phyloP scores from a whole-genome alignment of 2,797 vertebrate species.

The Uromys caudimaculatus region DNA sequence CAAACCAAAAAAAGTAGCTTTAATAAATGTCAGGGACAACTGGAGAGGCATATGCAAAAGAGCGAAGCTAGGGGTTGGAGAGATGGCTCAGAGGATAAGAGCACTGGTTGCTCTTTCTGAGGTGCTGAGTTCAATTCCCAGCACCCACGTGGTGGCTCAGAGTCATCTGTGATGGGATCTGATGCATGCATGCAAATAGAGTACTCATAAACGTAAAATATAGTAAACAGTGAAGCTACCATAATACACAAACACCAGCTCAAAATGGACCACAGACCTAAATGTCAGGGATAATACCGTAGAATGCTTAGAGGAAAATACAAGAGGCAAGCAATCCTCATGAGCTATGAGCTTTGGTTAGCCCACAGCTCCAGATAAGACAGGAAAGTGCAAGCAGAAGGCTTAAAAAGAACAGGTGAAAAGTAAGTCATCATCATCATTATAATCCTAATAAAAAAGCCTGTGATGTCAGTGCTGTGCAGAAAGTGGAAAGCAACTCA shows the following conservation, averaged over 20 bases:
- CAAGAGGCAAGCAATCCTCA: not conserved
- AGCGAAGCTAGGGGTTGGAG: not conserved
- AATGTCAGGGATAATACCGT: not conserved
- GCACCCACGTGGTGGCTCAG: not conserved
- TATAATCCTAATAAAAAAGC: not conserved
- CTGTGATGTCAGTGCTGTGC: not conserved
- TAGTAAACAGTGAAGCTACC: not conserved
- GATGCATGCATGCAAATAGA: not conserved
- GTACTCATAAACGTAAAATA: not conserved
- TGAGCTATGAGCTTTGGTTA: not conserved
- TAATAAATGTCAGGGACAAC: not conserved
- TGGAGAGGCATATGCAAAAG: not conserved
- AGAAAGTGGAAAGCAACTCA: not conserved
- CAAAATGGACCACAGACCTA: not conserved
- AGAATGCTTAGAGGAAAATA: not conserved
- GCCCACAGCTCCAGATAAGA: not conserved
- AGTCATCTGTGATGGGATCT: not conserved
- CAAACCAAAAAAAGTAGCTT: not conserved
- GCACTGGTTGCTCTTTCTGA: not conserved
- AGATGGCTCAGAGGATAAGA: not conserved
- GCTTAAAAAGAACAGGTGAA: not conserved
- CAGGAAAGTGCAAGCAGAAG: not conserved
- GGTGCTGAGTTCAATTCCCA: not conserved
- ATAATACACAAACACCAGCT: not conserved
- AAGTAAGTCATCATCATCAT: not conserved